Evolutionary conservation across 2,113 vertebrate species (phyloP), one percentile per base, ranked within the genome.

Genomic region (Oostethus manadensis): DNA sequence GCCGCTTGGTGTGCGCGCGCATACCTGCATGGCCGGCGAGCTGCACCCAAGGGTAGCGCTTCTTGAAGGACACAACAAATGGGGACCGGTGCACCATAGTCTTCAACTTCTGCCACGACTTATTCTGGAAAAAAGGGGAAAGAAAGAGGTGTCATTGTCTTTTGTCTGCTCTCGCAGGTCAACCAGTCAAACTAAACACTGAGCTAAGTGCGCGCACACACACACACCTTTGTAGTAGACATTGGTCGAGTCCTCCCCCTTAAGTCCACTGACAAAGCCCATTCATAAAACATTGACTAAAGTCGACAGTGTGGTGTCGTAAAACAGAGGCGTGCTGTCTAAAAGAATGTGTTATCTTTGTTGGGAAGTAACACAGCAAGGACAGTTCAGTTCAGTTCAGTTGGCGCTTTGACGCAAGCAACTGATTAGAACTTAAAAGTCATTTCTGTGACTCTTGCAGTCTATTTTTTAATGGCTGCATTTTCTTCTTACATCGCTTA

Each of bases 11-110:
- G 23, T 20, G 8, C 21, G 53, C 18, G 18, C 13, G 23, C 56
- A 17, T 85, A 96, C 94, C 94, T 80, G 91, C 88, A 4, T 96
- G 94, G 58, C 94, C 94, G 0, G 94, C 92, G 0, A 95, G 89
- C 84, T 96, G 94, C 70, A 96, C 92, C 94, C 94, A 95, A 0
- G 93, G 91, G 68, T 92, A 92, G 60, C 87, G 87, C 73, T 92
- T 95, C 63, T 89, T 91, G 80, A 91, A 93, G 73, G 93, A 93
- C 68, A 93, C 91, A 1, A 92, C 71, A 0, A 94, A 93, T 0
- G 93, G 93, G 0, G 92, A 92, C 72, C 89, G 91, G 59, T 93
- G 92, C 61, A 94, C 90, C 85, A 93, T 89, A 1, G 87, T 92
- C 86, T 94, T 94, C 81, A 93, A 59, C 81, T 92, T 94, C 73